phyloP scores from a whole-genome alignment of 1,140 invertebrate genomes.

The Pogonomyrmex californicus region DNA sequence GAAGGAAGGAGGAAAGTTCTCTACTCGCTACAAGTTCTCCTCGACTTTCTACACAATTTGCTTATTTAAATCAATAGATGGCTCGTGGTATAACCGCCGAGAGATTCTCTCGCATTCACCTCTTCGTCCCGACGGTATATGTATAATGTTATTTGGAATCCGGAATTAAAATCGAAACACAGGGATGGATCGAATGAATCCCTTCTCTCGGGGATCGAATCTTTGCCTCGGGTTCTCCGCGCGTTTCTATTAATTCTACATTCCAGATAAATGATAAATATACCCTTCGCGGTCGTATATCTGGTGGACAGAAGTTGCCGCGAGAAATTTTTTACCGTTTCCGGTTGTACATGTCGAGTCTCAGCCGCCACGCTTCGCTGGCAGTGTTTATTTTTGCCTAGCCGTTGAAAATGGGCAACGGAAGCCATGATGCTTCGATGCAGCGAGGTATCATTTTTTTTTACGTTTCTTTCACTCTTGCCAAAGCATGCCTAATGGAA shows the following conservation, averaged over 20 bases:
- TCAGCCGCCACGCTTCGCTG: constrained; percentile 45
- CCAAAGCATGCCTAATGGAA: constrained; percentile 18
- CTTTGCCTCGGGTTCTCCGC: neutral
- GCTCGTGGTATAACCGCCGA: constrained; percentile 42
- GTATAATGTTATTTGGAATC: constrained; percentile 20
- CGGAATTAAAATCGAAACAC: constrained; percentile 25
- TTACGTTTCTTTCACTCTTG: constrained; percentile 12
- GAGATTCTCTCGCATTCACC: constrained; percentile 32
- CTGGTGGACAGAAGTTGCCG: constrained; percentile 2
- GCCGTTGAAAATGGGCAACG: constrained; percentile 43
- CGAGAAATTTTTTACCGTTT: constrained; percentile 38
- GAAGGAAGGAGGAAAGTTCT: constrained; percentile 56
- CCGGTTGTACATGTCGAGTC: constrained; percentile 14
- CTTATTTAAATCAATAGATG: constrained; percentile 42
- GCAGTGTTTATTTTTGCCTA: constrained; percentile 57
- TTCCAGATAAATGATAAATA: constrained; percentile 40
- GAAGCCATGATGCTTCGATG: constrained; percentile 28
- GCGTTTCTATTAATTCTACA: constrained; percentile 34
- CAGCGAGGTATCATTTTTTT: constrained; percentile 35
- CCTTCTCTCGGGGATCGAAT: too few relatives aligned
- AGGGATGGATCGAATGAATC: too few relatives aligned
- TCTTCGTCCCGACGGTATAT: neutral
- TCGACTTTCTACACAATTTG: constrained; percentile 39
- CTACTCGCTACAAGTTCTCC: constrained; percentile 41
- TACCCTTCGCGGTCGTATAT: constrained; percentile 25